Conservation (phyloP, 64 coral and sea anemone genomes). For the Porites lutea region DNA sequence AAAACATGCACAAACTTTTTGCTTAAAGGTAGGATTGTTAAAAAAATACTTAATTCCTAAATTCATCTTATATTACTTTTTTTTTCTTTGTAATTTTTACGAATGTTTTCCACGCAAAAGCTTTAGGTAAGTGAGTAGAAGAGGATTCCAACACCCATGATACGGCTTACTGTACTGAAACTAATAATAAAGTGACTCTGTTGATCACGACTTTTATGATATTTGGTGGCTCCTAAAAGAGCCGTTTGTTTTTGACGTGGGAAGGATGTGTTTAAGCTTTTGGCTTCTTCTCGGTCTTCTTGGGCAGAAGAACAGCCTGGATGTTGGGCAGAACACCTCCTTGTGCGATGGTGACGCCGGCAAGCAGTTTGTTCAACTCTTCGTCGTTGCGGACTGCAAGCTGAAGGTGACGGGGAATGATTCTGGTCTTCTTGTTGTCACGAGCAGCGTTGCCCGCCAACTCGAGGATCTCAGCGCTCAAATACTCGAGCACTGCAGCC, state of each 20-base stretch:
- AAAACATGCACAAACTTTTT: too few relatives aligned
- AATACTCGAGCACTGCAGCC: too few relatives aligned
- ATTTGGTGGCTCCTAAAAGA: conserved; percentile 30
- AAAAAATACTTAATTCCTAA: too few relatives aligned
- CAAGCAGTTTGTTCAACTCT: conserved; percentile 17
- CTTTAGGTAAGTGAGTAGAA: neutral
- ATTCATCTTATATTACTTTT: too few relatives aligned
- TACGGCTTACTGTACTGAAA: too few relatives aligned
- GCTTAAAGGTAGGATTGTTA: too few relatives aligned
- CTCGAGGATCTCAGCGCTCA: too few relatives aligned
- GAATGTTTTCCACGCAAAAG: neutral
- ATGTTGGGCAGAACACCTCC: conserved; percentile 17
- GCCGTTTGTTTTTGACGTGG: neutral
- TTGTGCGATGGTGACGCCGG: conserved; percentile 1
- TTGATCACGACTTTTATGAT: neutral
- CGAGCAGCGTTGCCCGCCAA: too few relatives aligned
- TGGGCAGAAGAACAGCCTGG: conserved; percentile 15
- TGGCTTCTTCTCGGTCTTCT: conserved; percentile 25
- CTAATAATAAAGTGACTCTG: too few relatives aligned
- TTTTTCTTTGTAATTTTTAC: too few relatives aligned
- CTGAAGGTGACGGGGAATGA: conserved; percentile 23
- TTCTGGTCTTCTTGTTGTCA: conserved; percentile 32
- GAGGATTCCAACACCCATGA: neutral
- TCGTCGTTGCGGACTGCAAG: neutral
- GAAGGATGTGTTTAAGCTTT: neutral